Evolutionary conservation across 2,113 vertebrate genomes (phyloP), one percentile per base, ranked within the genome.

Genomic region (Climacteris rufus): DNA sequence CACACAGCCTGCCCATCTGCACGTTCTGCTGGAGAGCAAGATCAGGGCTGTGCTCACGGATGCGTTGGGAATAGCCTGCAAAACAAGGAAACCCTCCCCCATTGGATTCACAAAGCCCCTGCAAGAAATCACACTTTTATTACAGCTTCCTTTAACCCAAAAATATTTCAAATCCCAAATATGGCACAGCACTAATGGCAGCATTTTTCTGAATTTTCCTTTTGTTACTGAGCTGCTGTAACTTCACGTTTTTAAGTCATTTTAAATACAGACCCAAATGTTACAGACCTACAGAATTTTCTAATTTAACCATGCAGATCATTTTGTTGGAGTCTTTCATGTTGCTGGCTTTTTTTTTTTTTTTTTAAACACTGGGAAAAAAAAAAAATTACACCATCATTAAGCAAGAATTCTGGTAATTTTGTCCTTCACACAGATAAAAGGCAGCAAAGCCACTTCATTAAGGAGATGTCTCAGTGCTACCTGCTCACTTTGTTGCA

Each of bases 1-100:
- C 99, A 96, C 98, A 99, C 56, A 99, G 96, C 81, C 99, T 97
- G 70, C 98, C 98, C 96, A 99, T 97, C 97, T 99, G 99, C 88
- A 94, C 81, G 75, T 99, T 99, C 97, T 99, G 99, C 21, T 97
- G 96, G 45, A 98, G 61, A 91, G 97, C 70, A 42, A 99, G 98
- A 64, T 98, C 97, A 8, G 94, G 97, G 52, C 98, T 96, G 10
- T 84, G 95, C 80, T 96, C 94, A 75, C 98, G 97, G 90, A 97
- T 92, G 25, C 81, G 33, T 35, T 98, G 96, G 69, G 98, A 90
- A 95, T 98, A 98, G 4, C 99, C 99, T 99, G 96, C 60, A 97
- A 98, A 81, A 95, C 82, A 97, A 96, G 84, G 5, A 69, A 87
- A 78, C 8, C 10, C 25, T 22, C 49, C 42, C 35, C 47, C 9